Conservation (phyloP, 2,113 vertebrate species). For the Malaclemys terrapin region DNA sequence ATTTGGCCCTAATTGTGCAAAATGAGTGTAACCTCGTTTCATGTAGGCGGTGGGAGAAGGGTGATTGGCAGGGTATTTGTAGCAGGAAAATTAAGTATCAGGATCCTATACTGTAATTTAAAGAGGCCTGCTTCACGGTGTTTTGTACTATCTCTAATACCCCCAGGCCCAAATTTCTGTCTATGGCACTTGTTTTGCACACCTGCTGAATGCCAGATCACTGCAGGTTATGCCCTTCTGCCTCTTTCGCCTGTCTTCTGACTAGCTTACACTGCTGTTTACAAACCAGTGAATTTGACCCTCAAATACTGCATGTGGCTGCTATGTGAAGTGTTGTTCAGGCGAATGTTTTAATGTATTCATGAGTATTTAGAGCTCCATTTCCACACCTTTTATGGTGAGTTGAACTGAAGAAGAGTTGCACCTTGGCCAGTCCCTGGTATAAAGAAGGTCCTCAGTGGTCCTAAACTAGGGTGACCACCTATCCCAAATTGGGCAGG, state of each 20-base stretch:
- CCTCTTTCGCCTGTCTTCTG: neutral
- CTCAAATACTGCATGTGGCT: neutral
- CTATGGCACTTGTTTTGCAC: neutral
- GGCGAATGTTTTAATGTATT: neutral
- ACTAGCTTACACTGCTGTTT: neutral
- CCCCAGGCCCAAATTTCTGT: neutral
- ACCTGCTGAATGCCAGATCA: neutral
- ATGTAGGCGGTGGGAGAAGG: neutral
- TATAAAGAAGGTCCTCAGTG: neutral
- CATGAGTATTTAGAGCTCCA: neutral
- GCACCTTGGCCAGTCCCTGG: neutral
- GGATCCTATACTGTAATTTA: neutral
- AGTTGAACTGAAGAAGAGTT: neutral
- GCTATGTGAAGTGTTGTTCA: neutral
- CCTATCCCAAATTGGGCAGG: too few relatives aligned
- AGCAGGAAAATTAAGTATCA: neutral
- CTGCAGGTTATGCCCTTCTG: neutral
- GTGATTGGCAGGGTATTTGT: neutral
- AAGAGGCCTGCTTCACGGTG: neutral
- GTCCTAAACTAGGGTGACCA: neutral
- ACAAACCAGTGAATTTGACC: neutral
- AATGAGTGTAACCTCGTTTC: neutral
- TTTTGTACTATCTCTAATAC: neutral
- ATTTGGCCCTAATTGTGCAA: neutral
- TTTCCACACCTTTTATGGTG: neutral